Percentiles rank a stretch among this genome's conserved stretches.
phyloP scores from a whole-genome alignment of 2,888 invertebrate genomes.

The Incurvaria masculella region DNA sequence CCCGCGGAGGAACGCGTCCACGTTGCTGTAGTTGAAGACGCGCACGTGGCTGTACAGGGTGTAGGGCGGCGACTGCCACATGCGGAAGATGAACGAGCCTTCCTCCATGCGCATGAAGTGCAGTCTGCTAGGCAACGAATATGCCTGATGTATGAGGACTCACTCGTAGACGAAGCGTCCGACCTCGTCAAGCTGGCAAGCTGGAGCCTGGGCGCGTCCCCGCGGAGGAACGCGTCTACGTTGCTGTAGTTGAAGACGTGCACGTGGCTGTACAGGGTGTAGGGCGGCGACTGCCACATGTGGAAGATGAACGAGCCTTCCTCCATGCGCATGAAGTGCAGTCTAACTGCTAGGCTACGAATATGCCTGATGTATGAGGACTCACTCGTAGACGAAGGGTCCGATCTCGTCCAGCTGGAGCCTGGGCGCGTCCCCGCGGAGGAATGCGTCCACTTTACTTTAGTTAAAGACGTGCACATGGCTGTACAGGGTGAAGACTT shows the following conservation, averaged over 20 bases:
- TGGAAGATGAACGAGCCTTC: conserved; percentile 61
- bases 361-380: too few species aligned
- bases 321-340: conserved; percentile 55
- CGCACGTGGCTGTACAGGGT: conserved; percentile 66
- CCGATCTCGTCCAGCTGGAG: conserved; percentile 71
- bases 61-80: conserved; percentile 72
- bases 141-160: too few species aligned
- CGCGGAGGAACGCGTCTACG: conserved; percentile 60
- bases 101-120: conserved; percentile 57
- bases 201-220: conserved; percentile 60
- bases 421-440: conserved; percentile 59
- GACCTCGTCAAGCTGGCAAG: conserved; percentile 67
- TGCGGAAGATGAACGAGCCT: conserved; percentile 58
- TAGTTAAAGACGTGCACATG: conserved; percentile 77
- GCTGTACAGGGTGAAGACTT: conserved; percentile 67
- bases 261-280: conserved; percentile 64
- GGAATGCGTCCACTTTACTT: conserved; percentile 69
- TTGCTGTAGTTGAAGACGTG: conserved; percentile 83
- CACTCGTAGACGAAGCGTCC: conserved; percentile 85
- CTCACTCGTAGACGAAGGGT: conserved; percentile 80
- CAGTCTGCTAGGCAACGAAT: too few species aligned
- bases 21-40: conserved; percentile 80
- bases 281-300: conserved; percentile 70
- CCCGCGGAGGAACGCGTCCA: conserved; percentile 62
- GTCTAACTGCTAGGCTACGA: too few species aligned